phyloP scores from a whole-genome alignment of 2,113 vertebrate species.

The Balaeniceps rex region DNA sequence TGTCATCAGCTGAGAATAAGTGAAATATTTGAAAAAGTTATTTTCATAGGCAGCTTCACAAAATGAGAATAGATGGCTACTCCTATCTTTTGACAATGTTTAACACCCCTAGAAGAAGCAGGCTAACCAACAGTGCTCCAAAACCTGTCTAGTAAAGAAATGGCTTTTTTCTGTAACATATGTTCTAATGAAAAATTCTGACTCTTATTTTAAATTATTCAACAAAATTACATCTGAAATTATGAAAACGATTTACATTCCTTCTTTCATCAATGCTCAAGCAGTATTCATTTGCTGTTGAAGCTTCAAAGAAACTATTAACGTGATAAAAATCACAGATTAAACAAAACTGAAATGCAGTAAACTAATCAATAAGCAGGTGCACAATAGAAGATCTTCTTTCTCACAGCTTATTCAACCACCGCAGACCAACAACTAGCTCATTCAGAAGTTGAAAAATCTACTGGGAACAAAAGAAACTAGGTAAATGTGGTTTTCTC shows the following conservation, averaged over 20 bases:
- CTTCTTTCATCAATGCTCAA: background rate
- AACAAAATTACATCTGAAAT: background rate
- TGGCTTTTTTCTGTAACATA: background rate
- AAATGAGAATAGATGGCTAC: background rate
- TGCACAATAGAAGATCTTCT: background rate
- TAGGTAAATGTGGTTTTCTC: background rate
- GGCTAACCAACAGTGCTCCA: background rate
- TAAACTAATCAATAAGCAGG: background rate
- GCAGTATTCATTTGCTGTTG: background rate
- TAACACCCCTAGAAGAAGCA: background rate
- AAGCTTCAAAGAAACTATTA: background rate
- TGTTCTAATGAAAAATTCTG: background rate
- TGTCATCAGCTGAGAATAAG: background rate
- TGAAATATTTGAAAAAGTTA: background rate
- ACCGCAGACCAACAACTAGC: background rate
- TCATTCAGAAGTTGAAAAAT: background rate
- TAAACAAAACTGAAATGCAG: background rate
- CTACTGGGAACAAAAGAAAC: background rate
- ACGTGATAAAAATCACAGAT: background rate
- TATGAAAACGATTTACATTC: background rate
- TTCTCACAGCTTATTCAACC: background rate
- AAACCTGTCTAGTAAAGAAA: background rate
- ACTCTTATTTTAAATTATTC: background rate
- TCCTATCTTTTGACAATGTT: background rate
- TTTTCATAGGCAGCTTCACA: background rate